Evolutionary conservation across 2,113 vertebrate species (phyloP).

Genomic region (Prunella fulvescens): DNA sequence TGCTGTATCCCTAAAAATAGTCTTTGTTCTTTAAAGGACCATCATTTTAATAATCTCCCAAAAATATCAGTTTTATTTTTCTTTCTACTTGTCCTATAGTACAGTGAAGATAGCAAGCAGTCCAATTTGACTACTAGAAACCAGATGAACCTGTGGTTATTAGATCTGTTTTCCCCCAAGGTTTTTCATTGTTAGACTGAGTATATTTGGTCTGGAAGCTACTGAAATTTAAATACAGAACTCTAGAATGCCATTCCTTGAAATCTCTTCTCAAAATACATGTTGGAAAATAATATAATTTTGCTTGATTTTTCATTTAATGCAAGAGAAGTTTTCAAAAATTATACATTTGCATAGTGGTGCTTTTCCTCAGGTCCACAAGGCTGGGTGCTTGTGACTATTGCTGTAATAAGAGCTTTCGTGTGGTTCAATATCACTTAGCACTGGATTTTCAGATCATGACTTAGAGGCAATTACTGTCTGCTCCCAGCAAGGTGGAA

Average conservation of each 20-base stretch:
- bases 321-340: not conserved
- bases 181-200: not conserved
- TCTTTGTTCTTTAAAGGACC: not conserved
- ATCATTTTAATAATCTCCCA: not conserved
- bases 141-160: not conserved
- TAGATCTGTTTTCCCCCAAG: not conserved
- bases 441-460: not conserved
- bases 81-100: not conserved
- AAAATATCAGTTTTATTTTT: not conserved
- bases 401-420: not conserved
- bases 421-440: slow-evolving; percentile 24
- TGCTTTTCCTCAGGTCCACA: not conserved
- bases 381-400: not conserved
- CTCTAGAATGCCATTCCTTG: not conserved
- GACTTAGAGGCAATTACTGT: slow-evolving; percentile 16
- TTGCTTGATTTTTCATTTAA: not conserved
- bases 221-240: not conserved
- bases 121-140: not conserved
- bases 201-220: not conserved
- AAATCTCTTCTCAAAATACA: not conserved
- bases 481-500: not conserved
- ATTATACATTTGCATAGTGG: not conserved
- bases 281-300: not conserved
- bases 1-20: not conserved
- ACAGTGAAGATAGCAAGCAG: not conserved